These are phyloP conservation scores for Pachliopta kotzebuea DNA, from an alignment of 2,888 invertebrate genomes.

Conservation along the genomic window DNA sequence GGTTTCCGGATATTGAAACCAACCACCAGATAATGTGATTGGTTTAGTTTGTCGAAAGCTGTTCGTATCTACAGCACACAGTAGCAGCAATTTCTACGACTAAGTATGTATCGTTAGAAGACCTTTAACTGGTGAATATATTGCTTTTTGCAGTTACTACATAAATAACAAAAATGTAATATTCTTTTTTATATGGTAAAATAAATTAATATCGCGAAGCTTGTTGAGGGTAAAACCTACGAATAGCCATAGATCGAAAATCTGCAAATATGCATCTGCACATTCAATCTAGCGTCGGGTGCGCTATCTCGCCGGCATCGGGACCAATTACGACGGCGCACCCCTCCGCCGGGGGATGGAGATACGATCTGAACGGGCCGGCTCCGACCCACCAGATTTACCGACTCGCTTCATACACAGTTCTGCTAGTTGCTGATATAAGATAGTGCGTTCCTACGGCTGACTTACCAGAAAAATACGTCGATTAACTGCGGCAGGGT, in stretches of 20 bases:
- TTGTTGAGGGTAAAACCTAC: not conserved
- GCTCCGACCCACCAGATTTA: slow-evolving; percentile 36
- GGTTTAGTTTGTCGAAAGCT: too few species aligned
- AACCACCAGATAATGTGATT: too few species aligned
- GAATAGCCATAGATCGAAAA: slow-evolving; percentile 5
- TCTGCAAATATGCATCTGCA: slow-evolving; percentile 36
- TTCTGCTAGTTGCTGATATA: slow-evolving; percentile 25
- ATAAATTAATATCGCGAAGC: too few species aligned
- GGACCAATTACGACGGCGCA: slow-evolving; percentile 43
- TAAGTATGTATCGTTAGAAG: too few species aligned
- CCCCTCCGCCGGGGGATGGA: slow-evolving; percentile 33
- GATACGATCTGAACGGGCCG: slow-evolving; percentile 36
- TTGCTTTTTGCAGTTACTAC: too few species aligned
- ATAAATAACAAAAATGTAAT: too few species aligned
- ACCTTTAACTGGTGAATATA: too few species aligned
- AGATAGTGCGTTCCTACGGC: not conserved
- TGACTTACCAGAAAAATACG: slow-evolving; percentile 11
- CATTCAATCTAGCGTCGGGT: slow-evolving; percentile 40
- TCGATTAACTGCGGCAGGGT: not conserved
- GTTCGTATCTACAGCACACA: too few species aligned
- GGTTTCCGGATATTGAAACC: too few species aligned
- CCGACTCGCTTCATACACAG: slow-evolving; percentile 38
- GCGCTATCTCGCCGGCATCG: slow-evolving; percentile 51
- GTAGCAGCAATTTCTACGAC: too few species aligned
- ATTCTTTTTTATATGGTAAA: too few species aligned